These are phyloP conservation scores for Oikopleura dioica DNA, from an alignment of 23 tunicate species.

Conservation along the genomic window DNA sequence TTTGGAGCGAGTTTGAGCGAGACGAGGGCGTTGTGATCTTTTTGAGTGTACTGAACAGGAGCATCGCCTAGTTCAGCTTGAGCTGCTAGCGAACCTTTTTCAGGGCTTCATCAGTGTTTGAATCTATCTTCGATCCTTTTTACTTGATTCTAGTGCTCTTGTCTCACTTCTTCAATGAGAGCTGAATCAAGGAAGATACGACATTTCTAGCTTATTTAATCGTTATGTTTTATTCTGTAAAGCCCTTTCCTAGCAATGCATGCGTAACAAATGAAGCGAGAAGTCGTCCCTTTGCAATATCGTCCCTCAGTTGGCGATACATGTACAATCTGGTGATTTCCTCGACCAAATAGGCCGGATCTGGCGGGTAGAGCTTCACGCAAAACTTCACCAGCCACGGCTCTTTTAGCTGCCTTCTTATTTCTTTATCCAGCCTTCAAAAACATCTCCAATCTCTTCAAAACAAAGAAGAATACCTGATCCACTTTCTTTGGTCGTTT, in stretches of 20 bases:
- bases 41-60: conserved; percentile 29
- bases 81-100: conserved; percentile 59
- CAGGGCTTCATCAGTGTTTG: too few relatives aligned
- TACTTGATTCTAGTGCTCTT: too few relatives aligned
- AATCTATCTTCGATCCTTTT: too few relatives aligned
- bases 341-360: conserved; percentile 59
- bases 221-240: too few relatives aligned
- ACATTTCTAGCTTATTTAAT: too few relatives aligned
- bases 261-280: conserved; percentile 78
- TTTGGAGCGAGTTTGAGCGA: conserved; percentile 62
- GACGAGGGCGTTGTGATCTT: neutral
- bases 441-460: too few relatives aligned
- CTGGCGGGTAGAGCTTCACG: conserved; percentile 81
- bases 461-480: too few relatives aligned
- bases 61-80: conserved; percentile 90
- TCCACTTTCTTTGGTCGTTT: conserved; percentile 41
- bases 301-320: conserved; percentile 66
- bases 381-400: conserved; percentile 55
- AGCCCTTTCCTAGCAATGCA: conserved; percentile 62
- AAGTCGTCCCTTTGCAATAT: conserved; percentile 56
- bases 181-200: too few relatives aligned
- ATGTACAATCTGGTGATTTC: conserved; percentile 59
- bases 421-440: neutral
- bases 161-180: too few relatives aligned
- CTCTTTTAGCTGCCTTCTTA: conserved; percentile 16